Base-by-base conservation (phyloP, 2,888 invertebrate species). In the Yponomeuta malinellus region DNA sequence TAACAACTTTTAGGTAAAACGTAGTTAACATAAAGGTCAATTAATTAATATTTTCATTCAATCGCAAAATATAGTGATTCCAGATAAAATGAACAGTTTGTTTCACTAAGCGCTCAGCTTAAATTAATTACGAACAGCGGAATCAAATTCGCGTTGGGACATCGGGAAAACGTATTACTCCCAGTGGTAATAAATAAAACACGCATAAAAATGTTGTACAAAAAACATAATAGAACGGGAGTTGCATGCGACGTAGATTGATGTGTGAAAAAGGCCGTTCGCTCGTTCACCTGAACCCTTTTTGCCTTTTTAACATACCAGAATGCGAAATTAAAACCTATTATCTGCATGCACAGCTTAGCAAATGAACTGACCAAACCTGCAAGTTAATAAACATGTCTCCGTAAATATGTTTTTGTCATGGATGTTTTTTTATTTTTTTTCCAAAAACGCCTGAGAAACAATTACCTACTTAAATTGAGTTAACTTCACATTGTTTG, bases 201-300 rank as follows among this genome's bases (percentile, higher is more conserved):
- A 74, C 75, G 76, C 74, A 71, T 76, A 76, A 76, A 77, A 79
- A 79, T 77, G 74, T 78, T 76, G 76, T 71, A 76, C 72, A 75
- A 79, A 79, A 80, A 79, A 79, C n/a, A 65, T 79, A 77, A 79
- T 77, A 77, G 76, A 79, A 75, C 76, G 74, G 72, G 75, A 74
- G 76, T 76, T 81, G 80, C 80, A 78, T 74, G 76, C 76, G 81
- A 83, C 83, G 75, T 74, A 77, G 82, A 85, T 84, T 83, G 81
- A 84, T 84, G 81, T 76, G 74, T 68, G 68, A 68, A 68, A 68
- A 48, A 48, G 43, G n/a, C 43, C 37, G 43, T 68, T 48, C 68
- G 48, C 68, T 68, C 68, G 68, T 68, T 48, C 23, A 68, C 48
- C 48, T 68, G 68, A 48, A 15, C 43, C 43, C 48, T 48, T 37